A percentile compares a stretch with the other conserved stretches of the same genome.
Evolutionary conservation across 2,797 vertebrate species (phyloP).

Genomic region (Lindbergichthys nudifrons): DNA sequence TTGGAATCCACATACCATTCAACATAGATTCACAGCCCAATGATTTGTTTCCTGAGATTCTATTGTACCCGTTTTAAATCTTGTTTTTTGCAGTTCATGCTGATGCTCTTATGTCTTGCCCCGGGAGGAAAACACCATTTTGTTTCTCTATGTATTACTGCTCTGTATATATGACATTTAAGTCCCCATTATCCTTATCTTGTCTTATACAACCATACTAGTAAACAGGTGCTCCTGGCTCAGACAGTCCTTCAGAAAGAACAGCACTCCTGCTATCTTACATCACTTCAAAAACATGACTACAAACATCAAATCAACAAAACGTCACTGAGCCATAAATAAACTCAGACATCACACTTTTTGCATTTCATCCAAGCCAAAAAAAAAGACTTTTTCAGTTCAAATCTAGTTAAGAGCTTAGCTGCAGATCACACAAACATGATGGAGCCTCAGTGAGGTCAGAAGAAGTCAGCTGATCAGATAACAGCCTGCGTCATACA

Average conservation of each 20-base stretch:
- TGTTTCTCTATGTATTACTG: too few relatives aligned
- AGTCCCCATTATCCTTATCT: too few relatives aligned
- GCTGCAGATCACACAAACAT: conserved; percentile 62
- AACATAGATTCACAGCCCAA: not conserved
- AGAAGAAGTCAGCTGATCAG: conserved; percentile 59
- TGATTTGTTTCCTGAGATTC: too few relatives aligned
- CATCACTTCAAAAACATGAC: conserved; percentile 28
- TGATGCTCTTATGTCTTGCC: too few relatives aligned
- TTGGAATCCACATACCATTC: not conserved
- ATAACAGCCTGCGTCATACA: conserved; percentile 39
- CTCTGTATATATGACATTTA: too few relatives aligned
- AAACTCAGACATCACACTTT: conserved; percentile 53
- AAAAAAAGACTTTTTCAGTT: conserved; percentile 60
- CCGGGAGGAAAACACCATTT: too few relatives aligned
- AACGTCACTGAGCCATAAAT: conserved; percentile 65
- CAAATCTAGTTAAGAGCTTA: conserved; percentile 78
- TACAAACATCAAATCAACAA: conserved; percentile 38
- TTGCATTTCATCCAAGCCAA: conserved; percentile 28
- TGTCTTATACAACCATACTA: too few relatives aligned
- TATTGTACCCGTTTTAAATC: too few relatives aligned
- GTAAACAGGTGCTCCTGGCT: not conserved
- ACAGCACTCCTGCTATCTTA: conserved; percentile 2
- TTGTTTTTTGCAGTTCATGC: too few relatives aligned
- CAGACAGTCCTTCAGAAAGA: conserved; percentile 9
- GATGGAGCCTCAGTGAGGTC: conserved; percentile 54